These are phyloP conservation scores for Ornithoptera priamus DNA, from an alignment of 2,888 invertebrate genomes.

Conservation along the genomic window DNA sequence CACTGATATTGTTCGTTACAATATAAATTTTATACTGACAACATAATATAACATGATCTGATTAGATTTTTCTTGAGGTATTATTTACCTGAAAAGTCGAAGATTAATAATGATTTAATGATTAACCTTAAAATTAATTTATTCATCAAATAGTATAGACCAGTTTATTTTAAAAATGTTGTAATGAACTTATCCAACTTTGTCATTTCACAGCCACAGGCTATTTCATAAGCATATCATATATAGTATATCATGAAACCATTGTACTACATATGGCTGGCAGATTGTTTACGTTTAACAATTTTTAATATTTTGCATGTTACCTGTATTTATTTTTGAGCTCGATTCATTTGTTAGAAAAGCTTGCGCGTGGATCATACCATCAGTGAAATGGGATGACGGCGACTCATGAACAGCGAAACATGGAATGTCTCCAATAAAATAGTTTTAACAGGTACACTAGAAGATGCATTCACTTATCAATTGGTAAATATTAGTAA, in stretches of 20 bases:
- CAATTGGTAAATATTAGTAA: conserved; percentile 12
- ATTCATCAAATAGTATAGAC: too few relatives aligned
- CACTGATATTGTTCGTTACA: background rate
- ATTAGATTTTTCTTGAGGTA: background rate
- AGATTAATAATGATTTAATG: too few relatives aligned
- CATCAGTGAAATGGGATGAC: conserved; percentile 69
- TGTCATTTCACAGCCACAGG: too few relatives aligned
- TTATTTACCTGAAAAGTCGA: too few relatives aligned
- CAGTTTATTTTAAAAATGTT: too few relatives aligned
- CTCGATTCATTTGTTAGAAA: conserved; percentile 44
- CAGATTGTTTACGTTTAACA: background rate
- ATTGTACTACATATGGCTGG: too few relatives aligned
- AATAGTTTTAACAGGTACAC: background rate
- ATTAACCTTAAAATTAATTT: too few relatives aligned
- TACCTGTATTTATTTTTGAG: conserved; percentile 37
- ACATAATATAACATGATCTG: background rate
- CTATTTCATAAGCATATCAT: too few relatives aligned
- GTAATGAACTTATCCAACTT: too few relatives aligned
- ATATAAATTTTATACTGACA: background rate
- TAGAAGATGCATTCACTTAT: background rate
- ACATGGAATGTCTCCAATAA: background rate
- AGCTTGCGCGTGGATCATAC: conserved; percentile 70
- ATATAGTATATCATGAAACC: too few relatives aligned
- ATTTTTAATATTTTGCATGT: conserved; percentile 9
- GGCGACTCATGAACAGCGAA: conserved; percentile 33